A percentile compares a stretch with the other conserved stretches of the same genome.
Conservation (phyloP, 92 coral and sea anemone species). For the Paragorgia papillata region DNA sequence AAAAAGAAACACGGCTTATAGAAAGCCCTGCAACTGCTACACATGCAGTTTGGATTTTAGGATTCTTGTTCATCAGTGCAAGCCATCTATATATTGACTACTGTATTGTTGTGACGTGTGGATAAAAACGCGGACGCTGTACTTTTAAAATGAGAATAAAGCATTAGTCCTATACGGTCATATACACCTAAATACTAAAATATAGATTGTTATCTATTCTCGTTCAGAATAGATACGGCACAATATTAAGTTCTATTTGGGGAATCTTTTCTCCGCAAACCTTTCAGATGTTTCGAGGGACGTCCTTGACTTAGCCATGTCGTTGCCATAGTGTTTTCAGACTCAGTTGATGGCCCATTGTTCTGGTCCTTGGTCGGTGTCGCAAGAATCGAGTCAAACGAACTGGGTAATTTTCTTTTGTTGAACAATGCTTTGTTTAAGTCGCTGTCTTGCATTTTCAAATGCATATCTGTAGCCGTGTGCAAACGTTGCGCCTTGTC, state of each 20-base stretch:
- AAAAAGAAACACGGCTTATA: too few species aligned
- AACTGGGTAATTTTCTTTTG: constrained; percentile 32
- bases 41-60: too few species aligned
- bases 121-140: too few species aligned
- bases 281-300: neutral
- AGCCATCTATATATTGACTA: too few species aligned
- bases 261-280: neutral
- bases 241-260: neutral
- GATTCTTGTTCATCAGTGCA: too few species aligned
- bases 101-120: too few species aligned
- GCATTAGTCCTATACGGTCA: too few species aligned
- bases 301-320: neutral
- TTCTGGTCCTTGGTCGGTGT: constrained; percentile 15
- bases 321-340: neutral
- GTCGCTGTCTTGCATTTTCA: constrained; percentile 63
- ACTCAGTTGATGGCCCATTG: neutral
- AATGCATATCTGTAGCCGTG: constrained; percentile 54
- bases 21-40: too few species aligned
- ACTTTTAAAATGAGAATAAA: too few species aligned
- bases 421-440: constrained; percentile 64
- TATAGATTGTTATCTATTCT: neutral
- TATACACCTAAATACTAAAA: neutral
- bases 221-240: neutral
- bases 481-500: constrained; percentile 53
- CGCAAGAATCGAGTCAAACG: constrained; percentile 35